phyloP scores from a whole-genome alignment of 2,888 invertebrate species.

The Torymus tubicola region DNA sequence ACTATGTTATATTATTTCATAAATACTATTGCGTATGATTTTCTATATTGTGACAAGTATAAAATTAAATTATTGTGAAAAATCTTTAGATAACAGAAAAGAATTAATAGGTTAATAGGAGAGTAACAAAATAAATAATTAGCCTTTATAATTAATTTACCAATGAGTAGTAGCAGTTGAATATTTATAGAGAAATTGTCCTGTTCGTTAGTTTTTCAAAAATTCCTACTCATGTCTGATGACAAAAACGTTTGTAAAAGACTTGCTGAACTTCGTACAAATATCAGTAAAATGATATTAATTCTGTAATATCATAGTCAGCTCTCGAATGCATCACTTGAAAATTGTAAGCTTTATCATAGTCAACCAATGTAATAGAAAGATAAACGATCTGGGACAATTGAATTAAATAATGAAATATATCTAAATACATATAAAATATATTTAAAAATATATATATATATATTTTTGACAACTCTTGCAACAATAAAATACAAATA shows the following conservation, averaged over 20 bases:
- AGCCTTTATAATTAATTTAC: slow-evolving; percentile 70
- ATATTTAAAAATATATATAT: slow-evolving; percentile 63
- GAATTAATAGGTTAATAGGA: slow-evolving; percentile 74
- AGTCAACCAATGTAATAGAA: slow-evolving; percentile 19
- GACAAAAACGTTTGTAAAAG: slow-evolving; percentile 31
- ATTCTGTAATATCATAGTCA: slow-evolving; percentile 28
- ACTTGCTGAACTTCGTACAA: slow-evolving; percentile 55
- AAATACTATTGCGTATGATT: slow-evolving; percentile 68
- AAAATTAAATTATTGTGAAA: slow-evolving; percentile 72
- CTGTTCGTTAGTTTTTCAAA: slow-evolving; percentile 70
- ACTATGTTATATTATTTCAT: slow-evolving; percentile 72
- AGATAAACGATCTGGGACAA: slow-evolving; percentile 53
- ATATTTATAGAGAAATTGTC: slow-evolving; percentile 72
- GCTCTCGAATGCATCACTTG: slow-evolving; percentile 10
- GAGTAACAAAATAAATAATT: slow-evolving; percentile 75
- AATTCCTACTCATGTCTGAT: slow-evolving; percentile 33
- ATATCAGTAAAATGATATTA: slow-evolving; percentile 23
- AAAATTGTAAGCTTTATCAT: slow-evolving; percentile 8
- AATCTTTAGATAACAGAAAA: slow-evolving; percentile 57
- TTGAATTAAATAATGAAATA: slow-evolving; percentile 47
- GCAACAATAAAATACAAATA: slow-evolving; percentile 68
- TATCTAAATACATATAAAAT: slow-evolving; percentile 53
- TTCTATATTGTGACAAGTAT: slow-evolving; percentile 68
- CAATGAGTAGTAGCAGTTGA: slow-evolving; percentile 68
- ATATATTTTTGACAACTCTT: slow-evolving; percentile 73